Percentiles rank a stretch among this genome's conserved stretches.
phyloP scores from a whole-genome alignment of 2,113 vertebrate genomes.

The Cochlearius cochlearius region DNA sequence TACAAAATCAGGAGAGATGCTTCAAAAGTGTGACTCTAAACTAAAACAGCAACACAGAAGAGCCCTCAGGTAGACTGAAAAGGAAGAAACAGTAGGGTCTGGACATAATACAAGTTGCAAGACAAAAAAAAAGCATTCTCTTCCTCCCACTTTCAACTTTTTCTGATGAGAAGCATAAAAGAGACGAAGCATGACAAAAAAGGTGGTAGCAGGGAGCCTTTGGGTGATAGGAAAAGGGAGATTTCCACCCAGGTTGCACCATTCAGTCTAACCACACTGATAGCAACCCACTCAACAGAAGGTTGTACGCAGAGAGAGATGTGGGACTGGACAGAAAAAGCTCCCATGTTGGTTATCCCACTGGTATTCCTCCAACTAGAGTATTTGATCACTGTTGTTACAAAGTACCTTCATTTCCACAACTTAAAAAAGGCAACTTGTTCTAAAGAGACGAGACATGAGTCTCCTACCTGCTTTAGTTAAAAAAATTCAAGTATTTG shows the following conservation, averaged over 20 bases:
- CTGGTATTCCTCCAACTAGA: not conserved
- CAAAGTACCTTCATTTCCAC: rapidly evolving
- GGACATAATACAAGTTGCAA: not conserved
- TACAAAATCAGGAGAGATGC: not conserved
- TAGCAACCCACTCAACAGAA: not conserved
- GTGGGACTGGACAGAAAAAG: not conserved
- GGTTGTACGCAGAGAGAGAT: not conserved
- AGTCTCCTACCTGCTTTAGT: not conserved
- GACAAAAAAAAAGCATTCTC: not conserved
- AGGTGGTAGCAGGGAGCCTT: not conserved
- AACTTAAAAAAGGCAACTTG: not conserved
- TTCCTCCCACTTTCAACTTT: not conserved
- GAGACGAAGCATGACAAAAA: not conserved
- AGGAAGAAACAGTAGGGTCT: not conserved
- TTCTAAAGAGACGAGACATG: not conserved
- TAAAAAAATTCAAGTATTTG: not conserved
- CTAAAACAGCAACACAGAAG: not conserved
- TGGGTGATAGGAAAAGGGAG: not conserved
- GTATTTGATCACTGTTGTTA: not conserved
- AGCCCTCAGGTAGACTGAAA: not conserved
- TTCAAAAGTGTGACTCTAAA: not conserved
- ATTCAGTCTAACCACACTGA: not conserved
- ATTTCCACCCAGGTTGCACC: not conserved
- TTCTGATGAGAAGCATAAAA: not conserved
- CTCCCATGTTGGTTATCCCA: not conserved